Base-by-base conservation (phyloP, 23 tunicate species). In the Diplosoma virens region DNA sequence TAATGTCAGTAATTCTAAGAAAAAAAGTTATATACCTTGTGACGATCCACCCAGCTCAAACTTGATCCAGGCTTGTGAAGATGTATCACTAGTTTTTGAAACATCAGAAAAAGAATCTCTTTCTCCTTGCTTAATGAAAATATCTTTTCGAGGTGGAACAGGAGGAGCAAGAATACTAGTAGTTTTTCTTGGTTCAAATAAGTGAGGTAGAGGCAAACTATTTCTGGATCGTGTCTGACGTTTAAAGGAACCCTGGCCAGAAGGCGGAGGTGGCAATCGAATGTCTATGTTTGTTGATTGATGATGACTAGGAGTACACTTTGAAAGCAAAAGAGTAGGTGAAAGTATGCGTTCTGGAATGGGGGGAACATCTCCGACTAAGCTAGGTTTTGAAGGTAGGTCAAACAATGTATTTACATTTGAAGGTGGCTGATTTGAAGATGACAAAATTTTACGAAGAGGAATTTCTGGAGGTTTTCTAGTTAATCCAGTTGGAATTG, bases 381-480 rank as follows among this genome's bases (percentile, higher is more conserved):
- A 11, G 21, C 5, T 55, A 55, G 5, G 5, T 16, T 55, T n/a
- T n/a, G n/a, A n/a, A n/a, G n/a, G n/a, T n/a, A 25, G 23, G 23
- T 5, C 4, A 5, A 3, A 27, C 69, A 61, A 29, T 26, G 35
- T n/a, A 4, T 5, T 11, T 27, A 4, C 23, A 9, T 24, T 4
- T 9, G 23, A 4, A 9, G 61, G 61, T 25, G 23, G 23, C 23
- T 55, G 17, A 36, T 27, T 26, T 25, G 60, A 21, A 5, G 78
- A 24, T 48, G 33, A 35, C 25, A 48, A 7, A 2, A 33, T 22
- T 48, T 48, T 72, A 11, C 78, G 45, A 22, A 17, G 46, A 16
- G 78, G 78, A 48, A 72, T 72, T n/a, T 72, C 61, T 47, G 78
- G 78, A 3, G 78, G 75, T 68, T 68, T 34, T 30, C 4, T 32